phyloP scores from a whole-genome alignment of 2,113 vertebrate genomes.

The Notarius quadriscutis region DNA sequence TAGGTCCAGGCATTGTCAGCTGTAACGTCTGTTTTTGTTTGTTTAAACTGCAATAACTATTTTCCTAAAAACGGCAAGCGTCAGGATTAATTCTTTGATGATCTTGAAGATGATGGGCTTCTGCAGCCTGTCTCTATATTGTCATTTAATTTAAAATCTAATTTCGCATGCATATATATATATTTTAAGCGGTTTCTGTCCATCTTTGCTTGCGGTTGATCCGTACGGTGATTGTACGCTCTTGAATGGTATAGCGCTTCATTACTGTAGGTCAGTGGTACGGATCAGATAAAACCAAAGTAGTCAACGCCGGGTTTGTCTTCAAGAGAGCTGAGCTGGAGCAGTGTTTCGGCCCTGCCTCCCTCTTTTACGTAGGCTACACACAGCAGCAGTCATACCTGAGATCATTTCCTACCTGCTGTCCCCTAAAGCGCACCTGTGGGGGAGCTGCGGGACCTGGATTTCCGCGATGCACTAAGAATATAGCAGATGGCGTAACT shows the following conservation, averaged over 20 bases:
- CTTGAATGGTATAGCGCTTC: background rate
- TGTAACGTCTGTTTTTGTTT: background rate
- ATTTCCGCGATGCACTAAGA: conserved; percentile 22
- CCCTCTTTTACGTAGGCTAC: conserved; percentile 48
- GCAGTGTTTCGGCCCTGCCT: conserved; percentile 53
- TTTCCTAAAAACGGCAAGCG: conserved; percentile 42
- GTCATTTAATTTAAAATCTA: background rate
- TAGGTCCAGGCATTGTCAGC: conserved; percentile 19
- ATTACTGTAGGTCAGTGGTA: conserved; percentile 49
- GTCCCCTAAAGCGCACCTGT: conserved; percentile 40
- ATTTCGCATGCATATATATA: background rate
- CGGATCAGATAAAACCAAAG: conserved; percentile 49
- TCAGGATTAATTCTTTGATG: conserved; percentile 37
- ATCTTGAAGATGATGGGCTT: background rate
- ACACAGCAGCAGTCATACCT: conserved; percentile 36
- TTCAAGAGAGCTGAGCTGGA: conserved; percentile 38
- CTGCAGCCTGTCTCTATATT: background rate
- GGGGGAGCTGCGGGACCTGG: conserved; percentile 26
- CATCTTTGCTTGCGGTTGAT: background rate
- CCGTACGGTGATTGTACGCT: background rate
- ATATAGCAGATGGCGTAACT: background rate
- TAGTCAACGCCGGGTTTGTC: conserved; percentile 22
- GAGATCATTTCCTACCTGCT: conserved; percentile 44
- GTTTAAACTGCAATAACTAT: background rate
- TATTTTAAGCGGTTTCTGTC: background rate